phyloP scores from a whole-genome alignment of 2,113 vertebrate species.

The Phalacrocorax aristotelis region DNA sequence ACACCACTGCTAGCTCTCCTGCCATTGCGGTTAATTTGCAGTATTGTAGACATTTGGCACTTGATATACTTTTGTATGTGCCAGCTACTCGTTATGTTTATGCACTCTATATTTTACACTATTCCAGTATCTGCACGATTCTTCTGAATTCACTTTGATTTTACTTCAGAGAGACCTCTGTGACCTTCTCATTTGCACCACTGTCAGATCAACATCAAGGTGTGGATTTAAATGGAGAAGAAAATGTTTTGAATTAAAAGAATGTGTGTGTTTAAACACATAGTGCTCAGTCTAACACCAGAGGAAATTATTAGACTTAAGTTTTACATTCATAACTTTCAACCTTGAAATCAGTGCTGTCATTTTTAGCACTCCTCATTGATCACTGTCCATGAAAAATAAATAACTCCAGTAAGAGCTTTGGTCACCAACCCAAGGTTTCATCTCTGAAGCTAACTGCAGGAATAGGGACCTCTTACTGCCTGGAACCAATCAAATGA shows the following conservation, averaged over 20 bases:
- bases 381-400: not conserved
- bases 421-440: not conserved
- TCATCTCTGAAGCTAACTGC: not conserved
- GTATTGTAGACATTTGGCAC: constrained; percentile 4
- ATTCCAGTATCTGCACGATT: not conserved
- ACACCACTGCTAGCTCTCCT: not conserved
- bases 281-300: not conserved
- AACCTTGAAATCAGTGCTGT: not conserved
- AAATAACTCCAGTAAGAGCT: not conserved
- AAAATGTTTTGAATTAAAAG: not conserved
- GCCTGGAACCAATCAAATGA: not conserved
- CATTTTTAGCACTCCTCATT: not conserved
- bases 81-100: constrained; percentile 12
- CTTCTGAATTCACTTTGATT: constrained; percentile 40
- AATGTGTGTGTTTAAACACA: not conserved
- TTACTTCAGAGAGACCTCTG: constrained; percentile 25
- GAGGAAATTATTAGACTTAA: not conserved
- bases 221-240: not conserved
- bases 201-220: not conserved
- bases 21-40: constrained; percentile 42
- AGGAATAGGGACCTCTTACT: not conserved
- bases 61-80: not conserved
- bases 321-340: not conserved
- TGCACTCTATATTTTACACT: not conserved
- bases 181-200: constrained; percentile 33